A percentile compares a stretch with the other conserved stretches of the same genome.
These are phyloP conservation scores for cattle (Bos taurus) DNA, from an alignment of 2,113 vertebrate species.

Conservation along the genomic window DNA sequence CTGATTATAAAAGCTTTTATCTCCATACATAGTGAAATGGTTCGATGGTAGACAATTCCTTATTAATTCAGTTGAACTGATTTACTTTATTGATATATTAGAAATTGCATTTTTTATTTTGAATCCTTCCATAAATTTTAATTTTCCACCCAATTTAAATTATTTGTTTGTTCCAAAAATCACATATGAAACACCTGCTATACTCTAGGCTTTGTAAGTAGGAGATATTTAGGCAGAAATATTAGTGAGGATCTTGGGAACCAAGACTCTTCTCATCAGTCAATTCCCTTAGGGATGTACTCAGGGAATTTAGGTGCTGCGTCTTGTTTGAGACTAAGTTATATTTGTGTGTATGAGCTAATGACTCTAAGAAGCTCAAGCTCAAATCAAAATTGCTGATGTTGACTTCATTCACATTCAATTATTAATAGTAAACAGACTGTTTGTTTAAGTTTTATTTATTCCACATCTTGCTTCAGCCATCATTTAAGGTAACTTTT, in stretches of 20 bases:
- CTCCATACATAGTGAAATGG: neutral
- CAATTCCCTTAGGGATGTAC: neutral
- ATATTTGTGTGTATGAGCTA: neutral
- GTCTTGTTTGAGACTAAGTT: neutral
- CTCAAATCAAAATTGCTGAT: neutral
- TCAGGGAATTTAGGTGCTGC: neutral
- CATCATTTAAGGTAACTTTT: neutral
- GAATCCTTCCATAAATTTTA: neutral
- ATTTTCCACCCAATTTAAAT: neutral
- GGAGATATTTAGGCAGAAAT: neutral
- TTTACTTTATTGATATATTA: neutral
- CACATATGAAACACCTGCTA: neutral
- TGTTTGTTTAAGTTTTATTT: neutral
- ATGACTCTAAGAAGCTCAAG: neutral
- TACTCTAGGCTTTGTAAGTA: neutral
- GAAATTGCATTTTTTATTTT: neutral
- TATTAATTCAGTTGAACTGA: neutral
- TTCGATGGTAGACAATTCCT: neutral
- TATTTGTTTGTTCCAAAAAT: neutral
- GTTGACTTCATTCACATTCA: neutral
- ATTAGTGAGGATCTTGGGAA: neutral
- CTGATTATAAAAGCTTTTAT: neutral
- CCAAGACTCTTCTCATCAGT: neutral
- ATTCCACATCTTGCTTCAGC: neutral
- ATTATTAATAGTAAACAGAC: neutral